A percentile compares a stretch with the other conserved stretches of the same genome.
These are phyloP conservation scores for Metellina segmentata DNA, from an alignment of 2,888 invertebrate species.

Conservation along the genomic window DNA sequence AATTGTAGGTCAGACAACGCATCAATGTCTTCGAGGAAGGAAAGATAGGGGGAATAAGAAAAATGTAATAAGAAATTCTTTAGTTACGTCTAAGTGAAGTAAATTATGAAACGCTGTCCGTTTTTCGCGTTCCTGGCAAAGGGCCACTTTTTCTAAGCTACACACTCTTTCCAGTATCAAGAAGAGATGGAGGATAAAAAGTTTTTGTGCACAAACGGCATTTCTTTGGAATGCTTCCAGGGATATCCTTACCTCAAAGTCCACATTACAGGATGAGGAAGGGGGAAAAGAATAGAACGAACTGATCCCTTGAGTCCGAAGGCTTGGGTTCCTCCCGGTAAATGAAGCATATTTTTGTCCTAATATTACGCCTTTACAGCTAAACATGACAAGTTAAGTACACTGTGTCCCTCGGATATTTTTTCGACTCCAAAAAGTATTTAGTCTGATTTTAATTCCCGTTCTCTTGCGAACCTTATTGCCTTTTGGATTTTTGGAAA, in stretches of 20 bases:
- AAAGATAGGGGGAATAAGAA: conserved; percentile 32
- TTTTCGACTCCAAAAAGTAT: too few species aligned
- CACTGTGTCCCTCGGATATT: background rate
- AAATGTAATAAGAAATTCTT: conserved; percentile 57
- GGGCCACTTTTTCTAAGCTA: conserved; percentile 35
- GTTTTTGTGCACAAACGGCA: conserved; percentile 45
- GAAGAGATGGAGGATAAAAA: conserved; percentile 2
- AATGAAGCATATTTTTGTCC: conserved; percentile 36
- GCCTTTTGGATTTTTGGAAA: too few species aligned
- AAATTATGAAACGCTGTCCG: conserved; percentile 50
- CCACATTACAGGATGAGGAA: conserved; percentile 39
- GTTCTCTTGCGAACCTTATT: too few species aligned
- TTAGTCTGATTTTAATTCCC: too few species aligned
- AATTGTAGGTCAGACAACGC: background rate
- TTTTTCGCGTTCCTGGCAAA: conserved; percentile 45
- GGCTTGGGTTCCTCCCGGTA: conserved; percentile 12
- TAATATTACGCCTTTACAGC: background rate
- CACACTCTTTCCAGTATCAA: conserved; percentile 9
- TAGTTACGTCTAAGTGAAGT: conserved; percentile 55
- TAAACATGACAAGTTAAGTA: background rate
- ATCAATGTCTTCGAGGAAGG: background rate
- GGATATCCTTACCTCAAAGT: conserved; percentile 63
- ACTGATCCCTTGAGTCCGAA: background rate
- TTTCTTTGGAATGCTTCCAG: conserved; percentile 57
- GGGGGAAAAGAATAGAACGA: conserved; percentile 7